Evolutionary conservation across 2,113 vertebrate species (phyloP).

Genomic region (Hypomesus transpacificus): DNA sequence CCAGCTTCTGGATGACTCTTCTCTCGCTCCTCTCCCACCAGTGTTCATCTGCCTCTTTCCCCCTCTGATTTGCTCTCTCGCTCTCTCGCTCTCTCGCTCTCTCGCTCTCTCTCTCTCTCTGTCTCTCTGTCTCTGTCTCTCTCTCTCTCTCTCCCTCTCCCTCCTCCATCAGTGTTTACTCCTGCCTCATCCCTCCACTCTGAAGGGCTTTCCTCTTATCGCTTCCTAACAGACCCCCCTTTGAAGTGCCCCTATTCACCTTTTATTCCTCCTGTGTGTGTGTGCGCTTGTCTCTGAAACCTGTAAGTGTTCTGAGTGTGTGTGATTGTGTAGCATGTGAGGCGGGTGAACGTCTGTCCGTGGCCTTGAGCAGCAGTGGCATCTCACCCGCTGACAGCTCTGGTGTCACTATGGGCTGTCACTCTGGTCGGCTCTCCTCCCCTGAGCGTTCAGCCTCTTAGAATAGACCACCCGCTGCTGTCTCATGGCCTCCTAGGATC

Average conservation of each 20-base stretch:
- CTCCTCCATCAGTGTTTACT: constrained; percentile 45
- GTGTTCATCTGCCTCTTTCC: not conserved
- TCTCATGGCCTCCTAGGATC: too few species aligned
- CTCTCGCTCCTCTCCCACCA: not conserved
- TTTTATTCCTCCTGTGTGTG: constrained; percentile 19
- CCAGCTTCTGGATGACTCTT: not conserved
- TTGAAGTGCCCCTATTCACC: constrained; percentile 28
- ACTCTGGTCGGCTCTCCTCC: too few species aligned
- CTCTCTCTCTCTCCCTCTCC: not conserved
- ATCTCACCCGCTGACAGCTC: too few species aligned
- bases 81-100: not conserved
- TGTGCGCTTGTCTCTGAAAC: constrained; percentile 9
- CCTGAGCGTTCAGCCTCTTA: too few species aligned
- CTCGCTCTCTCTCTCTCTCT: constrained; percentile 12
- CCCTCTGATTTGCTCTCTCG: constrained; percentile 8
- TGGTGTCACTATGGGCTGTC: too few species aligned
- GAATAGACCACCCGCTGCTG: too few species aligned
- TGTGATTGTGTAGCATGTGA: not conserved
- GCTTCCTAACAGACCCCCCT: constrained; percentile 42
- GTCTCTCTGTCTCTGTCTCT: not conserved
- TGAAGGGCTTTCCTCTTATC: constrained; percentile 51
- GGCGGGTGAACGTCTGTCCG: not conserved
- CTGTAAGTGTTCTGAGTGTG: not conserved
- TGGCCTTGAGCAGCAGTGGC: not conserved
- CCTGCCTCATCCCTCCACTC: constrained; percentile 36